Percentiles rank a stretch among this genome's conserved stretches.
Conservation (phyloP, 2,113 vertebrate species). For the Aplodontia rufa region DNA sequence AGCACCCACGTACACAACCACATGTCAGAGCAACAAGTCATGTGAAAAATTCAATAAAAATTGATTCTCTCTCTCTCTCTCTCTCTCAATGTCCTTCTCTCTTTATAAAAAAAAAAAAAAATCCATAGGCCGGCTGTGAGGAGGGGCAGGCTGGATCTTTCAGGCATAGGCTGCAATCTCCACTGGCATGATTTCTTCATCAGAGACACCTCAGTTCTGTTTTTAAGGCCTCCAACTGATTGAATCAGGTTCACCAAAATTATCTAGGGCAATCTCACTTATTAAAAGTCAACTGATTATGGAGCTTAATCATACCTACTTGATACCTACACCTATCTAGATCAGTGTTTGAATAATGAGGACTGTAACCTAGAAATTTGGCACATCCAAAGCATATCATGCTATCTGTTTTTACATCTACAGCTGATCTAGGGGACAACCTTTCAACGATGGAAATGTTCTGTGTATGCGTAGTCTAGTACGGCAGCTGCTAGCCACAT, state of each 20-base stretch:
- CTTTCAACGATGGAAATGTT: neutral
- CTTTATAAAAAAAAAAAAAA: too few relatives aligned
- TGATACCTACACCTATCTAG: neutral
- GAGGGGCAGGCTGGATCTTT: neutral
- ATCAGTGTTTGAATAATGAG: neutral
- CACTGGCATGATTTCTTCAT: neutral
- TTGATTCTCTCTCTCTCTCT: too few relatives aligned
- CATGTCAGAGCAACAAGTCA: too few relatives aligned
- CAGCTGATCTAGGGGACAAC: neutral
- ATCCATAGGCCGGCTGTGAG: too few relatives aligned
- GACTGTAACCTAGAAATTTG: neutral
- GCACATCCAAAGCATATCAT: too few relatives aligned
- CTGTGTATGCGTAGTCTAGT: neutral
- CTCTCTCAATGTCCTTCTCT: too few relatives aligned
- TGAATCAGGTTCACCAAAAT: neutral
- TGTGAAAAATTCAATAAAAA: too few relatives aligned
- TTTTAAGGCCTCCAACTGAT: neutral
- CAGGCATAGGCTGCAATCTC: neutral
- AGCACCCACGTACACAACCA: too few relatives aligned
- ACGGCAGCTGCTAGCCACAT: neutral
- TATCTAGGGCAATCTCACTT: neutral
- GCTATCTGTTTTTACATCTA: too few relatives aligned
- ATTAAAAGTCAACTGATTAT: neutral
- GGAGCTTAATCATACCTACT: neutral
- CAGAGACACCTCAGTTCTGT: neutral